phyloP scores from a whole-genome alignment of 2,888 invertebrate genomes.

The Coremacera marginata region DNA sequence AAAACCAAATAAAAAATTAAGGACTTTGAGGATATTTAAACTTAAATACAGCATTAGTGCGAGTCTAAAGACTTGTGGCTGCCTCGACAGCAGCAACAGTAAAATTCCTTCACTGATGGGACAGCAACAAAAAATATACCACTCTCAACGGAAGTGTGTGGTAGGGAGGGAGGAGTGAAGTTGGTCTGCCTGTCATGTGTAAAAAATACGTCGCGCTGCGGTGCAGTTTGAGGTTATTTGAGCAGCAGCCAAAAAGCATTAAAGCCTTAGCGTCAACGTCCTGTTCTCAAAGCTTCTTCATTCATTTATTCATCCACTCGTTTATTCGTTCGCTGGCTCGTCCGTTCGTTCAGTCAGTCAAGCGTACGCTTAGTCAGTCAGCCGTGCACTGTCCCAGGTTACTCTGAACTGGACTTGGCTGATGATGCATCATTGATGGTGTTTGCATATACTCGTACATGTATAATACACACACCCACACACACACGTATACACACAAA shows the following conservation, averaged over 20 bases:
- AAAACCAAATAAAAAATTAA: constrained; percentile 8
- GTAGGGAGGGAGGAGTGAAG: not conserved
- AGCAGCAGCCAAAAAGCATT: constrained; percentile 55
- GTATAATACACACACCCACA: constrained; percentile 30
- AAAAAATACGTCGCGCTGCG: constrained; percentile 2
- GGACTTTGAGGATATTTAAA: constrained; percentile 37
- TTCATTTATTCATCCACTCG: constrained; percentile 36
- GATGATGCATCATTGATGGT: constrained; percentile 59
- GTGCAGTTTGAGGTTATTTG: constrained; percentile 22
- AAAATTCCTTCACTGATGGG: not conserved
- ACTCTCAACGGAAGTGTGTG: not conserved
- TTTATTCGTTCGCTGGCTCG: constrained; percentile 48
- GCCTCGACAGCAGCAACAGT: constrained; percentile 15
- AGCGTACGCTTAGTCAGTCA: constrained; percentile 14
- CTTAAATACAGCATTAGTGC: constrained; percentile 39
- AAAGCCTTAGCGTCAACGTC: constrained; percentile 46
- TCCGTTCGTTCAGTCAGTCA: constrained; percentile 24
- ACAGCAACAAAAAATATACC: not conserved
- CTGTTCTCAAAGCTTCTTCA: not conserved
- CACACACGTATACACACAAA: not conserved
- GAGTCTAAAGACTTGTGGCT: constrained; percentile 39
- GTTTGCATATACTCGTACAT: constrained; percentile 41
- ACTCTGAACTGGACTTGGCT: constrained; percentile 25
- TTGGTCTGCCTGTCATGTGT: not conserved
- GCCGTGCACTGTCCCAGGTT: constrained; percentile 13